Percentiles rank a stretch among this genome's conserved stretches.
phyloP scores from a whole-genome alignment of 1,140 invertebrate species.

The Tetraneura akinire region DNA sequence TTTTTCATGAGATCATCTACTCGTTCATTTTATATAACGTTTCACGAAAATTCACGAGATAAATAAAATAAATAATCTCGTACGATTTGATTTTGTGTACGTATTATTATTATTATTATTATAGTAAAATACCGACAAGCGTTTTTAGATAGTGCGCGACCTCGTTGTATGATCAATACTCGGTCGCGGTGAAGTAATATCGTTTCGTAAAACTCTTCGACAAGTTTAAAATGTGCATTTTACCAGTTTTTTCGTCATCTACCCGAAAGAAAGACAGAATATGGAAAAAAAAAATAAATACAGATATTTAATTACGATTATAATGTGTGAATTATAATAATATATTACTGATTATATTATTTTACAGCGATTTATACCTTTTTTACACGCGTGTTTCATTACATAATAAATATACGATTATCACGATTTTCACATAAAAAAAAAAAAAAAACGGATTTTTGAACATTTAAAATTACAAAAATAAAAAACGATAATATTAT shows the following conservation, averaged over 20 bases:
- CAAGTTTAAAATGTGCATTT: background rate
- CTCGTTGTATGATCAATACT: background rate
- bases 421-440: too few relatives aligned
- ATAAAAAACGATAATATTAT: too few relatives aligned
- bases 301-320: background rate
- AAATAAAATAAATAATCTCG: background rate
- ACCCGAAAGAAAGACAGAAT: too few relatives aligned
- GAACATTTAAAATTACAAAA: too few relatives aligned
- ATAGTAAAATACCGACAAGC: background rate
- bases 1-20: too few relatives aligned
- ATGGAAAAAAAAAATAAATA: background rate
- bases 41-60: background rate
- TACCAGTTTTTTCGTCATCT: background rate
- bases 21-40: too few relatives aligned
- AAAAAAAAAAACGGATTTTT: background rate
- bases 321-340: background rate
- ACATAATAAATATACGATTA: too few relatives aligned
- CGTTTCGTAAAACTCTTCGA: conserved; percentile 7
- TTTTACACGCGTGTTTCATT: too few relatives aligned
- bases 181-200: background rate
- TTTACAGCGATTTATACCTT: background rate
- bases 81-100: background rate
- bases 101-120: background rate
- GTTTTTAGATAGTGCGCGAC: conserved; percentile 2
- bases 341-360: background rate